A percentile compares a stretch with the other conserved stretches of the same genome.
Conservation (phyloP, 2,797 vertebrate genomes). For the Threskiornis aethiopicus region DNA sequence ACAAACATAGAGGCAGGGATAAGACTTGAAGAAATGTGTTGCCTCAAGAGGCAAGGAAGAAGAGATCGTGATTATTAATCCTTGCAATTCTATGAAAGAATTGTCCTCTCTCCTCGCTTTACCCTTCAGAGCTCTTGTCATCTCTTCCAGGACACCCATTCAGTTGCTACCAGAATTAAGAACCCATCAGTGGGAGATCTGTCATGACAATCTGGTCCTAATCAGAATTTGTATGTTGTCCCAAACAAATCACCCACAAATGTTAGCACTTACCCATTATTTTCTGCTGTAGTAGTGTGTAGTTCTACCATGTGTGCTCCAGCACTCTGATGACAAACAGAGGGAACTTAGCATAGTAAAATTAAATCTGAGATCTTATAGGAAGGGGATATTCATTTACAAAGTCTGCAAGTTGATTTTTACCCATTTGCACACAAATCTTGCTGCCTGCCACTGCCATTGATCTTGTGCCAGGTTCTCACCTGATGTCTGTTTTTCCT, state of each 20-base stretch:
- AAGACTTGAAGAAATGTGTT: not conserved
- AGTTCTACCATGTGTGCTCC: not conserved
- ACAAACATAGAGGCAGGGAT: not conserved
- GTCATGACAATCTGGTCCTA: not conserved
- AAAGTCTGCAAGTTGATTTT: not conserved
- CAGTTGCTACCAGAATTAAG: not conserved
- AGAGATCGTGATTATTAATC: not conserved
- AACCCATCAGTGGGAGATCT: not conserved
- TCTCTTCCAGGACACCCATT: not conserved
- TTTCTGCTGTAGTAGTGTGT: not conserved
- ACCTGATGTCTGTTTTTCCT: fast-evolving
- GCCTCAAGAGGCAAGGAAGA: not conserved
- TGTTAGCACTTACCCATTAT: not conserved
- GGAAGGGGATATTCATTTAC: not conserved
- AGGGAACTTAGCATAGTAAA: not conserved
- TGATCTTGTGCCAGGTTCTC: not conserved
- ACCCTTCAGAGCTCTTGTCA: not conserved
- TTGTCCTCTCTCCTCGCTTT: not conserved
- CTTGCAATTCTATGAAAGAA: not conserved
- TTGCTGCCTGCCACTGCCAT: not conserved
- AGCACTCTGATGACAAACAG: not conserved
- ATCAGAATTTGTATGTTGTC: not conserved
- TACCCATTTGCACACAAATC: not conserved
- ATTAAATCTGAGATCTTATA: not conserved
- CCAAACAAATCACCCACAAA: not conserved